Percentiles rank a stretch among this genome's conserved stretches.
These are phyloP conservation scores for Amorpha juglandis DNA, from an alignment of 2,888 invertebrate species.

Conservation along the genomic window DNA sequence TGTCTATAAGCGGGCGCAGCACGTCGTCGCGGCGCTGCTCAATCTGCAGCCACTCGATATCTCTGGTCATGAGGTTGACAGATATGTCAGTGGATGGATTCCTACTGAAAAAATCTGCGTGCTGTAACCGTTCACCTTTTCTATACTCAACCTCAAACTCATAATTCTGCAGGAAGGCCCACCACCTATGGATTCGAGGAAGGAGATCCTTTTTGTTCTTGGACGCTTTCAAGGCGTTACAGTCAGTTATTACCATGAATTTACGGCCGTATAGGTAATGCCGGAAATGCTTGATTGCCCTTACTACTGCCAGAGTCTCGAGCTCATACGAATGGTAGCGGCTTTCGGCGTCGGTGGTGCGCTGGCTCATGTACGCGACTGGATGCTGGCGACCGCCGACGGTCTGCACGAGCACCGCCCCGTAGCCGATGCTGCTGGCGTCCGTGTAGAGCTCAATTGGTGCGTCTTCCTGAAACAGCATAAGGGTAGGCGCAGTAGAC, in stretches of 20 bases:
- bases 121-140: conserved; percentile 38
- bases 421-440: conserved; percentile 42
- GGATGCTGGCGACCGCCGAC: conserved; percentile 34
- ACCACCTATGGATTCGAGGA: conserved; percentile 39
- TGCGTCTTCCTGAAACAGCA: conserved; percentile 36
- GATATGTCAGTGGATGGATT: conserved; percentile 34
- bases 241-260: conserved; percentile 29
- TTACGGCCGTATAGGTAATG: conserved; percentile 36
- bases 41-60: conserved; percentile 40
- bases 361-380: conserved; percentile 35
- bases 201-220: conserved; percentile 37
- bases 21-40: conserved; percentile 45
- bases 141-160: conserved; percentile 41
- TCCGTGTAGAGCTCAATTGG: conserved; percentile 40
- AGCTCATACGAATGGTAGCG: conserved; percentile 42
- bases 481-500: conserved; percentile 38
- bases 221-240: conserved; percentile 19
- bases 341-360: conserved; percentile 32
- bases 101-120: conserved; percentile 41
- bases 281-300: conserved; percentile 38
- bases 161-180: conserved; percentile 39
- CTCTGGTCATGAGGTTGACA: conserved; percentile 37
- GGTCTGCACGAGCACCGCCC: conserved; percentile 40
- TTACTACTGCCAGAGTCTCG: conserved; percentile 42
- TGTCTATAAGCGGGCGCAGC: conserved; percentile 38